Percentiles rank a stretch among this genome's conserved stretches.
phyloP scores from a whole-genome alignment of 1,140 invertebrate species.

The Nasonia vitripennis region DNA sequence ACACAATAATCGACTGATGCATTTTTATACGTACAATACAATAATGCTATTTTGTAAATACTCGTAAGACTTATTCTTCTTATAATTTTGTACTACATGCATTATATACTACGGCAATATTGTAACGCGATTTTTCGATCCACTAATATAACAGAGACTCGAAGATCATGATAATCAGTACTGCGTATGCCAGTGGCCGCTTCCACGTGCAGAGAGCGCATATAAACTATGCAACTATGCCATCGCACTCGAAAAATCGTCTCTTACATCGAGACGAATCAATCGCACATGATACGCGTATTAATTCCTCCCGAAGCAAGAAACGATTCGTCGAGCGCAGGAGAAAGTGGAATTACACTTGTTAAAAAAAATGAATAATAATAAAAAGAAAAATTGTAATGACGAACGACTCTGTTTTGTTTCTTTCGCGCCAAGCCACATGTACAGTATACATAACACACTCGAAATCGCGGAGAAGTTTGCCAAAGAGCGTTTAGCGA shows the following conservation, averaged over 20 bases:
- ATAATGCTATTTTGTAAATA: constrained; percentile 31
- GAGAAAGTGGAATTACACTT: constrained; percentile 46
- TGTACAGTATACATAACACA: not conserved
- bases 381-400: constrained; percentile 22
- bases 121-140: not conserved
- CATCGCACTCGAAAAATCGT: not conserved
- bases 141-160: not conserved
- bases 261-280: too few relatives aligned
- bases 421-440: not conserved
- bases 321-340: not conserved
- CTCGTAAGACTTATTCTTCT: not conserved
- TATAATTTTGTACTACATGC: not conserved
- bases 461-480: not conserved
- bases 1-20: not conserved
- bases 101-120: not conserved
- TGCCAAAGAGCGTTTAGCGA: not conserved
- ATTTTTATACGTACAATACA: not conserved
- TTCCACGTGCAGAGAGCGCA: constrained; percentile 3
- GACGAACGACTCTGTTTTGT: not conserved
- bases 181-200: not conserved
- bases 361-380: constrained; percentile 31
- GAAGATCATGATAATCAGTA: not conserved
- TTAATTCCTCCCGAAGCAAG: too few relatives aligned
- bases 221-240: constrained; percentile 3
- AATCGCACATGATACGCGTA: too few relatives aligned